Evolutionary conservation across 2,113 vertebrate species (phyloP).

Genomic region (Apodemus speciosus): DNA sequence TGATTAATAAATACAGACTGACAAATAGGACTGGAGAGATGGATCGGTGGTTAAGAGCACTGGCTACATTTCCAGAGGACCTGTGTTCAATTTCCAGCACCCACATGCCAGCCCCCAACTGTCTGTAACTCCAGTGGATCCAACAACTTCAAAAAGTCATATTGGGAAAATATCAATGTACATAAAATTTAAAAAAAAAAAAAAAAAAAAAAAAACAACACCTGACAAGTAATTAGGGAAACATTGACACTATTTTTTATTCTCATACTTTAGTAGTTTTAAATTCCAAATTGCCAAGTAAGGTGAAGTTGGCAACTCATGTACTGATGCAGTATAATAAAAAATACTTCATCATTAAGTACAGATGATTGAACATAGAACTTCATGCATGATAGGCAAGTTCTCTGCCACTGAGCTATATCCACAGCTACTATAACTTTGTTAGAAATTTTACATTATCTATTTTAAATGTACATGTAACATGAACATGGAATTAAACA

Average conservation of each 20-base stretch:
- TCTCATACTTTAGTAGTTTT: not conserved
- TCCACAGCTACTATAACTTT: not conserved
- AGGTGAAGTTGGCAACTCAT: not conserved
- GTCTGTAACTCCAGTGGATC: not conserved
- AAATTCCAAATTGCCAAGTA: not conserved
- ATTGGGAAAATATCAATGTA: not conserved
- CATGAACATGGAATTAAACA: not conserved
- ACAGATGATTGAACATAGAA: not conserved
- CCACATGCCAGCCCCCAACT: not conserved
- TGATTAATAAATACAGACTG: slow-evolving; percentile 11
- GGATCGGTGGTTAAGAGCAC: not conserved
- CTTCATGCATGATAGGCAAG: not conserved
- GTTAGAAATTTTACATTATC: slow-evolving; percentile 32
- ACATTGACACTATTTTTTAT: not conserved
- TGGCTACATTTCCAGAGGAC: not conserved
- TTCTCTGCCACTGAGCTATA: not conserved
- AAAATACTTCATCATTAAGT: not conserved
- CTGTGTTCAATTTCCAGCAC: not conserved
- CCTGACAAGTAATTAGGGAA: not conserved
- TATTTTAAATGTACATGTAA: not conserved
- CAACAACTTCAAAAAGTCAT: not conserved
- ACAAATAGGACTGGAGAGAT: not conserved
- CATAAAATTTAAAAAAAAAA: not conserved
- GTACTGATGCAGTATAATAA: slow-evolving; percentile 11
- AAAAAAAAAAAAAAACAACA: too few relatives aligned